Percentiles rank a stretch among this genome's conserved stretches.
Evolutionary conservation across 2,113 vertebrate genomes (phyloP).

Genomic region (Solea solea): DNA sequence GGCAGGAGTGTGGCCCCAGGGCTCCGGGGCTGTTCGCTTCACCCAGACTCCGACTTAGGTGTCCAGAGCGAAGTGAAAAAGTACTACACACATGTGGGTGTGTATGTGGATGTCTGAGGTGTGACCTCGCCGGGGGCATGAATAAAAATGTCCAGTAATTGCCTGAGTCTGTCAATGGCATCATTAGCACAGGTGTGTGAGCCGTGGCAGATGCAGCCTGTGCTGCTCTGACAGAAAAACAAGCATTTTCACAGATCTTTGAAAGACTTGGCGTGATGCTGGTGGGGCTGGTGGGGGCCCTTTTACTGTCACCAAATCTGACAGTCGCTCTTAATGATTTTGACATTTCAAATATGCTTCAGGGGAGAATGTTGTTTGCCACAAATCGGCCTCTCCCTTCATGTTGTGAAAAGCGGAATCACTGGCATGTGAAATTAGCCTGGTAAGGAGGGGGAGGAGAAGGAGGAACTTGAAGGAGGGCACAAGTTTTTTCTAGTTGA

Average conservation of each 20-base stretch:
- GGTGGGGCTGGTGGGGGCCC: slow-evolving; percentile 35
- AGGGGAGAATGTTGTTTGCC: slow-evolving; percentile 62
- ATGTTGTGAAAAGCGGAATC: slow-evolving; percentile 64
- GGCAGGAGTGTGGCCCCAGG: slow-evolving; percentile 38
- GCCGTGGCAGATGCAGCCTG: slow-evolving; percentile 6
- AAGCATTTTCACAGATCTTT: slow-evolving; percentile 13
- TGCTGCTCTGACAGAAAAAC: slow-evolving; percentile 45
- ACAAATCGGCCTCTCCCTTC: slow-evolving; percentile 43
- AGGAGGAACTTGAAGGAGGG: slow-evolving; percentile 50
- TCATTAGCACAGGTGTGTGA: slow-evolving; percentile 51
- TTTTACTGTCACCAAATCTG: slow-evolving; percentile 53
- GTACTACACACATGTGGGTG: neutral
- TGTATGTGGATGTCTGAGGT: slow-evolving; percentile 18
- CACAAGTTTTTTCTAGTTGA: slow-evolving; percentile 64
- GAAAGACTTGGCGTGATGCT: slow-evolving; percentile 27
- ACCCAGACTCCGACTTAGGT: neutral
- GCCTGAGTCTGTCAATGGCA: slow-evolving; percentile 45
- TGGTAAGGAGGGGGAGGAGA: slow-evolving; percentile 11
- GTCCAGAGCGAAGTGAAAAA: slow-evolving; percentile 1
- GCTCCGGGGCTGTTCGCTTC: neutral
- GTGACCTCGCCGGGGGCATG: slow-evolving; percentile 61
- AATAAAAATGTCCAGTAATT: slow-evolving; percentile 63
- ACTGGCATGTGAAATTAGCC: slow-evolving; percentile 69
- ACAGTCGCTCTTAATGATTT: slow-evolving; percentile 71
- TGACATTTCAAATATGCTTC: slow-evolving; percentile 75